Evolutionary conservation across 1,140 invertebrate species (phyloP), one percentile per base, ranked within the genome.

Genomic region (Procambarus virginalis): DNA sequence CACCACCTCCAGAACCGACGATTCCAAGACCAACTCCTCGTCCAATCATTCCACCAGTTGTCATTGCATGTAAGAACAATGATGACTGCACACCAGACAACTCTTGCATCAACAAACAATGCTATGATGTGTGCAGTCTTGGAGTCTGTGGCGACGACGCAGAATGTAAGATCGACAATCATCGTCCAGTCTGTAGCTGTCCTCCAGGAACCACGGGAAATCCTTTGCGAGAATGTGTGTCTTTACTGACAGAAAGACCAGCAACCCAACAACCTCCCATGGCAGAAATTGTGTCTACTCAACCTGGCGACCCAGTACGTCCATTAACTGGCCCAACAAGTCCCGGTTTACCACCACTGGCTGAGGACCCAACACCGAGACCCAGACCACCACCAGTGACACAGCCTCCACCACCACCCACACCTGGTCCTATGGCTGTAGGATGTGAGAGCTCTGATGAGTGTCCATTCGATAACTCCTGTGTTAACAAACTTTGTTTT

Each of bases 111-210:
- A 90, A 92, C 89, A 17, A 85, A 86, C 48, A 94, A 58, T 98
- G 97, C 93, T 95, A 96, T 51, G 96, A 97, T 94, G 97, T 97
- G 3, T 98, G 98, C 77, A 82, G 81, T 92, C 84, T 88, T 89
- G 93, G 91, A 92, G 94, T 95, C 12, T 98, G 98, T 94, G 97
- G 97, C 20, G 93, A 94, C 0, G 96, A 96, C 51, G 97, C 97
- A 3, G 95, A 97, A 88, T 98, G 97, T 92, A 76, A n/a, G 64
- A 86, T 92, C 46, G 48, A 78, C 4, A 70, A 77, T 49, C 92
- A 92, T 89, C 82, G 89, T 22, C 93, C 93, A 75, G 87, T 93
- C 20, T 94, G 93, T 79, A 91, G 89, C 3, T 94, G 93, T 90
- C 87, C 91, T 48, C 73, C 85, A n/a, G 93, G 93, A n/a, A 93